phyloP scores from a whole-genome alignment of 2,113 vertebrate genomes.

The Paraplagusia blochii region DNA sequence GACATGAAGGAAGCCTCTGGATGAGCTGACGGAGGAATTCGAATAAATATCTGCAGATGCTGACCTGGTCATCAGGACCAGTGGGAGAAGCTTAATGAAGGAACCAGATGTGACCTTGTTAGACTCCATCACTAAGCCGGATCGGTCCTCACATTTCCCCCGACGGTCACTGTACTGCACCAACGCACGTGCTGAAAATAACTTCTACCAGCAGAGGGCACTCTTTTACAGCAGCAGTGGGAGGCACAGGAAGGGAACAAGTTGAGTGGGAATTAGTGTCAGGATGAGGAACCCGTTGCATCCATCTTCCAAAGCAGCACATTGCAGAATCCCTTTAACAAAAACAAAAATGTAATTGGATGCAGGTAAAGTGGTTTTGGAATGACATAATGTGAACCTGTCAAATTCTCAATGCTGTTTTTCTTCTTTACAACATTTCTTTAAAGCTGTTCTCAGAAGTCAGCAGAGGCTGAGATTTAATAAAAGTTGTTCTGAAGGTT shows the following conservation, averaged over 20 bases:
- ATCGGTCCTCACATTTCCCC: not conserved
- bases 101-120: slow-evolving; percentile 28
- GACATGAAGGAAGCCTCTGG: slow-evolving; percentile 13
- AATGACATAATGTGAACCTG: slow-evolving; percentile 11
- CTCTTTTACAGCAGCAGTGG: slow-evolving; percentile 21
- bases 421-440: slow-evolving; percentile 5
- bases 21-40: slow-evolving; percentile 14
- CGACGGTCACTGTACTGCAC: not conserved
- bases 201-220: slow-evolving; percentile 60
- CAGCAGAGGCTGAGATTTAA: slow-evolving; percentile 20
- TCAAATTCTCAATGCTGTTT: slow-evolving; percentile 15
- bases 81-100: slow-evolving; percentile 35
- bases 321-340: slow-evolving; percentile 19
- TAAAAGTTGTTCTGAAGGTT: slow-evolving; percentile 42
- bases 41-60: slow-evolving; percentile 1
- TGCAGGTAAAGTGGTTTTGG: slow-evolving; percentile 7
- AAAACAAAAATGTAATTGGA: slow-evolving; percentile 11
- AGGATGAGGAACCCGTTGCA: slow-evolving; percentile 18
- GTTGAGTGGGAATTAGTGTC: slow-evolving; percentile 31
- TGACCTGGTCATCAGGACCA: slow-evolving; percentile 11
- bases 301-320: slow-evolving; percentile 6
- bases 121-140: not conserved
- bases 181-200: not conserved
- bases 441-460: slow-evolving; percentile 8
- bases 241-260: not conserved